A percentile compares a stretch with the other conserved stretches of the same genome.
phyloP scores from a whole-genome alignment of 2,888 invertebrate genomes.

The Nematopogon swammerdamellus region DNA sequence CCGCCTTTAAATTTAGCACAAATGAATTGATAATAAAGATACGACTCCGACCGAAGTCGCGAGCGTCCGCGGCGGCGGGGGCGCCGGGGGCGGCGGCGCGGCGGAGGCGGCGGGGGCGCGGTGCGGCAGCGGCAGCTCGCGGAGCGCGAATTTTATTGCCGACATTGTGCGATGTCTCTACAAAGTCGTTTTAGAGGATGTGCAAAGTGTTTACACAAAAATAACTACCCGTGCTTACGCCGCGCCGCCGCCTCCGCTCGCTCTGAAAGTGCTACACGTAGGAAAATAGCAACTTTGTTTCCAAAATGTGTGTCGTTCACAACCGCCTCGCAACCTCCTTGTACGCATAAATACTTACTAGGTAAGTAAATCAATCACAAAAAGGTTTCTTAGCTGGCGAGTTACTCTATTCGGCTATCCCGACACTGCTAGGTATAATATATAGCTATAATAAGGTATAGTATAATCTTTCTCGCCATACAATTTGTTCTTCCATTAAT shows the following conservation, averaged over 20 bases:
- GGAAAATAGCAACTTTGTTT: too few species aligned
- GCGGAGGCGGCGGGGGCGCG: too few species aligned
- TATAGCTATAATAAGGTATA: too few species aligned
- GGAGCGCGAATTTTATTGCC: neutral
- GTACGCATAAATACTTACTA: neutral
- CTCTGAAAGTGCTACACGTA: too few species aligned
- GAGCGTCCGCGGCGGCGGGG: too few species aligned
- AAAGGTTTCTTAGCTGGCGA: too few species aligned
- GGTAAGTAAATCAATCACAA: neutral
- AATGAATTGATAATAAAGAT: conserved; percentile 35
- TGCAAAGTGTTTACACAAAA: neutral
- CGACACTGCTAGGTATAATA: too few species aligned
- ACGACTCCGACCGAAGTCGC: neutral
- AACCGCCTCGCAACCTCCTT: neutral
- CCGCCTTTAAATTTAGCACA: conserved; percentile 51
- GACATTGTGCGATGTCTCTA: neutral
- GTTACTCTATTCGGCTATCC: too few species aligned
- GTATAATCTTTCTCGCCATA: too few species aligned
- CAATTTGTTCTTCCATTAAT: too few species aligned
- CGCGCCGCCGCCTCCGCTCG: too few species aligned
- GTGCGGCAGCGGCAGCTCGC: neutral
- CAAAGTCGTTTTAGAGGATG: neutral
- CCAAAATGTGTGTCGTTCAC: neutral
- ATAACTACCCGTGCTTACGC: neutral
- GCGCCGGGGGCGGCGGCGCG: neutral